These are phyloP conservation scores for Papilio polyxenes DNA, from an alignment of 1,140 invertebrate genomes.

Conservation along the genomic window DNA sequence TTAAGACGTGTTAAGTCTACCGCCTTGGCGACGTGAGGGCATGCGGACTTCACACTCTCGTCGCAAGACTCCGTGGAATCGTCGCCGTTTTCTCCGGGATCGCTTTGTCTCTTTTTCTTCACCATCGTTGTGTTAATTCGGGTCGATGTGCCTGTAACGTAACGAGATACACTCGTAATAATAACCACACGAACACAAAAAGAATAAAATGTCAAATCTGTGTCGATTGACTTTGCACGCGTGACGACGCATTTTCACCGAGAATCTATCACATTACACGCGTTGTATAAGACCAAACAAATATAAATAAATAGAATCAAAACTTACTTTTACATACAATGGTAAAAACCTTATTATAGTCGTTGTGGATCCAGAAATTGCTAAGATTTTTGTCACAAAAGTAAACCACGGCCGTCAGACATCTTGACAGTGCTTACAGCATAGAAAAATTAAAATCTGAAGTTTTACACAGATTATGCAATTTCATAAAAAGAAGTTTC, in stretches of 20 bases:
- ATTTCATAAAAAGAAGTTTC: conserved; percentile 18
- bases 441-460: conserved; percentile 44
- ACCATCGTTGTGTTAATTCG: conserved; percentile 76
- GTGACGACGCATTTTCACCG: conserved; percentile 77
- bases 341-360: conserved; percentile 53
- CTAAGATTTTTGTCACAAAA: conserved; percentile 70
- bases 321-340: conserved; percentile 75
- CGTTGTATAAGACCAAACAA: conserved; percentile 35
- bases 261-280: conserved; percentile 45
- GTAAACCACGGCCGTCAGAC: conserved; percentile 72
- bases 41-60: conserved; percentile 80
- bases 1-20: conserved; percentile 84
- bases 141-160: conserved; percentile 71
- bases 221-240: conserved; percentile 78
- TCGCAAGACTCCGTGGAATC: conserved; percentile 84
- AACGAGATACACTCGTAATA: conserved; percentile 78
- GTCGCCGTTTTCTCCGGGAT: conserved; percentile 81
- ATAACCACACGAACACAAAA: conserved; percentile 76
- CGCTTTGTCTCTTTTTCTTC: conserved; percentile 85
- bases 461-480: neutral
- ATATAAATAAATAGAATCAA: conserved; percentile 45
- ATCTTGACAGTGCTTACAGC: conserved; percentile 65
- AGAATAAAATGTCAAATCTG: conserved; percentile 77
- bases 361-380: conserved; percentile 53
- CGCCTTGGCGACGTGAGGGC: conserved; percentile 86